Evolutionary conservation across 1,140 invertebrate species (phyloP), one percentile per base, ranked within the genome.

Genomic region (Saccostrea cuccullata): DNA sequence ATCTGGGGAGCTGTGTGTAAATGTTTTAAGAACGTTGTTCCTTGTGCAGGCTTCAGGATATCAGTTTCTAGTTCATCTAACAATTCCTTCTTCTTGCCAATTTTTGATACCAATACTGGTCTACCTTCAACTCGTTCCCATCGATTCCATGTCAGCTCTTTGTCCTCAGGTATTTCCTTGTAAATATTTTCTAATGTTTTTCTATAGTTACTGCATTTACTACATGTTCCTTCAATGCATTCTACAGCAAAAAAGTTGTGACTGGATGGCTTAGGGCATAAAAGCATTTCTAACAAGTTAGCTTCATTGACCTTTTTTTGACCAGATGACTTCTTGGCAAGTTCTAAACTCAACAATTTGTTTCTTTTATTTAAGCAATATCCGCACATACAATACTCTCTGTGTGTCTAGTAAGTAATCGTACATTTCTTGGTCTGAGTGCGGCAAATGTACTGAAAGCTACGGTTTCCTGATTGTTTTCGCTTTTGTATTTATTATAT

Each of bases 311-410:
- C 73, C 12, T 36, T 36, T 36, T 36, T 26, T 84, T 84, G 55
- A 58, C 82, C 30, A 85, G 47, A 67, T 86, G 84, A 70, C 1
- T 86, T 82, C 5, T 86, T 82, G 9, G n/a, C 86, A 82, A 82
- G 87, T 56, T 89, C 64, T 85, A 70, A 67, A n/a, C 15, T 67
- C 13, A 67, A 26, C 23, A 70, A 26, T n/a, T 91, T 91, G 89
- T 90, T 88, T 36, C 88, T 77, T 2, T 88, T 55, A 83, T 91
- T 90, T 36, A 90, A 40, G 40, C 91, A 90, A 55, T 90, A 88
- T 13, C 85, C 84, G 89, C 91, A 89, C 56, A 87, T 87, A 83
- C 90, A 90, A 70, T 82, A 88, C 82, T 90, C 60, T 77, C 90
- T 85, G 26, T 87, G 56, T 55, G 86, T 55, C 85, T 56, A 20